A percentile compares a stretch with the other conserved stretches of the same genome.
Evolutionary conservation across 2,797 vertebrate species (phyloP).

Genomic region (Cichlasoma orientale): DNA sequence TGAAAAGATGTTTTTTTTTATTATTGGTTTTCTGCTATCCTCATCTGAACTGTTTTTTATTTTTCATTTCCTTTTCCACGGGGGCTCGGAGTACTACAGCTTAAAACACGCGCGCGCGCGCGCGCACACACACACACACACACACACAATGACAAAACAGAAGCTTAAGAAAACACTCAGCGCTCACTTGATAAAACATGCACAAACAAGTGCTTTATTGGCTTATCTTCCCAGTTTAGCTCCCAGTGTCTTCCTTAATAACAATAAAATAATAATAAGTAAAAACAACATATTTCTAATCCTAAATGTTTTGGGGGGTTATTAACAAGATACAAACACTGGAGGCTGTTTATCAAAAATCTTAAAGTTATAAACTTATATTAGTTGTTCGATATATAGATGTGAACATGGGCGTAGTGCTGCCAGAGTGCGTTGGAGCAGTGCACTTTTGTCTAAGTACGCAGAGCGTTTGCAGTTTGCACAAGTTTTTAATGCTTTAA

Average conservation of each 20-base stretch:
- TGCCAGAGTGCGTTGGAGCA: not conserved
- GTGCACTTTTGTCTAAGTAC: not conserved
- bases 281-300: not conserved
- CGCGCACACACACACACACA: too few relatives aligned
- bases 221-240: not conserved
- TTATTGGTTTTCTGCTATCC: not conserved
- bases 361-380: not conserved
- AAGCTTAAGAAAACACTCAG: not conserved
- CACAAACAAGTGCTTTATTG: not conserved
- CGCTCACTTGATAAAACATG: not conserved
- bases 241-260: not conserved
- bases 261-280: not conserved
- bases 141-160: not conserved
- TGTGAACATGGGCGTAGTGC: not conserved
- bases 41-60: not conserved
- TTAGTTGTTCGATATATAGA: not conserved
- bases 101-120: too few relatives aligned
- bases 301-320: not conserved
- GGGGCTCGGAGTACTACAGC: not conserved
- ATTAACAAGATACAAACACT: not conserved
- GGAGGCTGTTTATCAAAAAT: not conserved
- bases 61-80: not conserved
- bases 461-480: not conserved
- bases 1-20: not conserved
- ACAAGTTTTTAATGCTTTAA: not conserved